Conservation (phyloP, 2,888 invertebrate species). For the Neuroscelio doddi region DNA sequence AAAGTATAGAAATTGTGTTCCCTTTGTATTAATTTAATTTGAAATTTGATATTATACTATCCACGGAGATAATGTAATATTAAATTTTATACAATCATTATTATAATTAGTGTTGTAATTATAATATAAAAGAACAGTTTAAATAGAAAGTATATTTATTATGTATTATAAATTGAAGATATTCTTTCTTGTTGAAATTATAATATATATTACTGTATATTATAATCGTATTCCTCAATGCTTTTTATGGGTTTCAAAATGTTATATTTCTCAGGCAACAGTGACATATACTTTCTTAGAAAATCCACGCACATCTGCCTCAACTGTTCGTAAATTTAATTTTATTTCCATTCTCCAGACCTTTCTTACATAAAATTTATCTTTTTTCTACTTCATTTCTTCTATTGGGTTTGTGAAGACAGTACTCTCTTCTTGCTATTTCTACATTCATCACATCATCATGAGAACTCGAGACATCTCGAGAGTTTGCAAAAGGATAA, state of each 20-base stretch:
- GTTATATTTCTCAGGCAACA: not conserved
- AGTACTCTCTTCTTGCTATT: slow-evolving; percentile 12
- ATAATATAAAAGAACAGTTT: too few relatives aligned
- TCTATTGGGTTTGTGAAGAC: not conserved
- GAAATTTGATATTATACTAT: too few relatives aligned
- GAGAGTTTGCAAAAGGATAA: slow-evolving; percentile 10
- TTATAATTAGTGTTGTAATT: too few relatives aligned
- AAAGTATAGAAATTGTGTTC: too few relatives aligned
- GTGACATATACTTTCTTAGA: not conserved
- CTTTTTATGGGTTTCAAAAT: not conserved
- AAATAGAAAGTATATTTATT: too few relatives aligned
- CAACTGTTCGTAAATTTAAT: slow-evolving; percentile 21
- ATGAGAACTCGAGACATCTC: slow-evolving; percentile 25
- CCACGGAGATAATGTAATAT: too few relatives aligned
- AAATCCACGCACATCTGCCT: slow-evolving; percentile 3
- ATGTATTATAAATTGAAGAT: too few relatives aligned
- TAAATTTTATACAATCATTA: too few relatives aligned
- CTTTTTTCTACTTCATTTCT: slow-evolving; percentile 8
- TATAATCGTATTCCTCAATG: too few relatives aligned
- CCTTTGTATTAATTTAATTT: too few relatives aligned
- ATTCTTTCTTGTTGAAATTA: too few relatives aligned
- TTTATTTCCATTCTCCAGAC: slow-evolving; percentile 24
- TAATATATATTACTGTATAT: too few relatives aligned
- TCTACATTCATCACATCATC: slow-evolving; percentile 29
- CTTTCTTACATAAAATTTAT: slow-evolving; percentile 2